Conservation (phyloP, 2,888 invertebrate genomes). For the Drosophila vallismaia region DNA sequence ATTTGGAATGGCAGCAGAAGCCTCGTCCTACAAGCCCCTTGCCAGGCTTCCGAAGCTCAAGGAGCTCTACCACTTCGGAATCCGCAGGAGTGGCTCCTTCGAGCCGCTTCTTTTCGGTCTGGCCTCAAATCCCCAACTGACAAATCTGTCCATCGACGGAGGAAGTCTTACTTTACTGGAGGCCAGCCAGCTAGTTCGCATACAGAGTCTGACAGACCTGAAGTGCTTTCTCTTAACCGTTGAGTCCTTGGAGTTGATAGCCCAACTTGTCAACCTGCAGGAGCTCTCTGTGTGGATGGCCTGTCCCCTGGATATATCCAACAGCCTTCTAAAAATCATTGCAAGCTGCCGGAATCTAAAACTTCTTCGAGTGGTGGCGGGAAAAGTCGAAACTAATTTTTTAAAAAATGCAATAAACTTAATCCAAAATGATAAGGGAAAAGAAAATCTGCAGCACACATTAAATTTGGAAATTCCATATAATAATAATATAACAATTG, state of each 20-base stretch:
- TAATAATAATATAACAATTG: too few species aligned
- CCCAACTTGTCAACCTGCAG: slow-evolving; percentile 39
- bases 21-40: slow-evolving; percentile 38
- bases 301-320: slow-evolving; percentile 50
- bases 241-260: slow-evolving; percentile 49
- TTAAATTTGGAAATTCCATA: slow-evolving; percentile 48
- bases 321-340: slow-evolving; percentile 45
- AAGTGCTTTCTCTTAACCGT: slow-evolving; percentile 59
- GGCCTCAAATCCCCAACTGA: slow-evolving; percentile 38
- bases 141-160: slow-evolving; percentile 56
- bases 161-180: slow-evolving; percentile 54
- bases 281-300: slow-evolving; percentile 63
- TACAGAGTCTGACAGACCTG: slow-evolving; percentile 40
- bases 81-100: slow-evolving; percentile 56
- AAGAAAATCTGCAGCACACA: not conserved
- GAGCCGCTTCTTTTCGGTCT: slow-evolving; percentile 45
- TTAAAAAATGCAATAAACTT: slow-evolving; percentile 38
- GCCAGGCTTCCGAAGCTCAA: slow-evolving; percentile 50
- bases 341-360: slow-evolving; percentile 41
- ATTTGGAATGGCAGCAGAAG: slow-evolving; percentile 56
- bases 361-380: slow-evolving; percentile 49
- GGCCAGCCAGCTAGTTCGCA: slow-evolving; percentile 45
- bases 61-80: slow-evolving; percentile 50
- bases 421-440: slow-evolving; percentile 5
- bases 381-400: slow-evolving; percentile 29